Evolutionary conservation across 2,888 invertebrate genomes (phyloP).

Genomic region (Leucophenga montana): DNA sequence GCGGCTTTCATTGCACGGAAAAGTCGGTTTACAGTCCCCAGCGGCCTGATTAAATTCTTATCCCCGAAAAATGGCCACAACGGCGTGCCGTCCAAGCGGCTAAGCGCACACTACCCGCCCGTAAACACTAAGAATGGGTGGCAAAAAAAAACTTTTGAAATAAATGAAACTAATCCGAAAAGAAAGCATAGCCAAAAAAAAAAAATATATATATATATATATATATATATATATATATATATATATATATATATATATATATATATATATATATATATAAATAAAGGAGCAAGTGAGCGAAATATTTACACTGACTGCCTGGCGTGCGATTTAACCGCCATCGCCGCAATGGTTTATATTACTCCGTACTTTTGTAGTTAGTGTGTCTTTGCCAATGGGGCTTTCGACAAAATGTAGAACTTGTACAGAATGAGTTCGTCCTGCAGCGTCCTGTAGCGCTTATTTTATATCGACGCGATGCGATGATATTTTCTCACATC

Average conservation of each 20-base stretch:
- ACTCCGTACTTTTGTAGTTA: slow-evolving; percentile 14
- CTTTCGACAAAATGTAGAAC: background rate
- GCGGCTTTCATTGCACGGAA: slow-evolving; percentile 34
- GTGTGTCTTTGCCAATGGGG: slow-evolving; percentile 18
- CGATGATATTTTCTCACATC: background rate
- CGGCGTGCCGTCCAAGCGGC: slow-evolving; percentile 30
- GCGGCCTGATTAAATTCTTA: slow-evolving; percentile 64
- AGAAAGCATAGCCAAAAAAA: slow-evolving; percentile 52
- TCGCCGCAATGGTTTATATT: slow-evolving; percentile 16
- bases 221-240: no score
- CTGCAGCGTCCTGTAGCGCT: background rate
- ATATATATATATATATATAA: no score
- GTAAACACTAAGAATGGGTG: background rate
- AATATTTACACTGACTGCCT: slow-evolving; percentile 57
- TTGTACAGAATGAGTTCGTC: background rate
- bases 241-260: no score
- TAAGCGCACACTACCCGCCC: background rate
- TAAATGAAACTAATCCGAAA: slow-evolving; percentile 64
- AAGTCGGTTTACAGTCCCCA: slow-evolving; percentile 60
- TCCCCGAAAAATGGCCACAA: slow-evolving; percentile 42
- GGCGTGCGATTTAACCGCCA: slow-evolving; percentile 42
- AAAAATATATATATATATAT: no score
- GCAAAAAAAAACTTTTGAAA: slow-evolving; percentile 59
- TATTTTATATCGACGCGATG: no score
- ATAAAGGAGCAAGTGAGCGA: slow-evolving; percentile 49